A percentile compares a stretch with the other conserved stretches of the same genome.
Evolutionary conservation across 92 coral and sea anemone genomes (phyloP).

Genomic region (Diadumene lineata): DNA sequence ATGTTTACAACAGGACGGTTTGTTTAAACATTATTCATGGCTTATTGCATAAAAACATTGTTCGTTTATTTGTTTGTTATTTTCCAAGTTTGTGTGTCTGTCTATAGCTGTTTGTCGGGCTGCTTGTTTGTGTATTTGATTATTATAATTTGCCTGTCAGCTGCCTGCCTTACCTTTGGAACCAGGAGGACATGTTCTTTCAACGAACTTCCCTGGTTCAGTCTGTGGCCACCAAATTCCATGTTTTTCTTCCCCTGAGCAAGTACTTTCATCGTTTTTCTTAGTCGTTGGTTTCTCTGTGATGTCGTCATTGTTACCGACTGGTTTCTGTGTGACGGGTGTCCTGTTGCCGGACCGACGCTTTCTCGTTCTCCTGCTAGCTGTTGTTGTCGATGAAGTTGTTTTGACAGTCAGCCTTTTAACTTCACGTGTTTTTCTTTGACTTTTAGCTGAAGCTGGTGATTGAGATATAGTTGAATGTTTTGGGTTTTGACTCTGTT

Average conservation of each 20-base stretch:
- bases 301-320: neutral
- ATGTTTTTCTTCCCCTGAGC: constrained; percentile 4
- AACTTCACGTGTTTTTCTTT: neutral
- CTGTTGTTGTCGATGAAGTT: neutral
- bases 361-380: neutral
- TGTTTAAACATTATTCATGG: too few species aligned
- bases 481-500: neutral
- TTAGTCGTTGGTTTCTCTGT: neutral
- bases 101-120: neutral
- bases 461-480: neutral
- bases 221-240: constrained; percentile 21
- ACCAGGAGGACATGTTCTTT: constrained; percentile 11
- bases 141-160: too few species aligned
- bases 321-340: neutral
- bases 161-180: constrained; percentile 30
- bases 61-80: neutral
- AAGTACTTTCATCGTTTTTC: neutral
- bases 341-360: neutral
- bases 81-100: neutral
- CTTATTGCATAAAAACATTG: too few species aligned
- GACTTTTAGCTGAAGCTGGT: neutral
- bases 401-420: neutral
- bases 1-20: too few species aligned
- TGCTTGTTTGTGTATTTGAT: neutral
- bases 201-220: neutral